These are phyloP conservation scores for Caenorhabditis briggsae DNA, from an alignment of 1,140 invertebrate species.

Conservation along the genomic window DNA sequence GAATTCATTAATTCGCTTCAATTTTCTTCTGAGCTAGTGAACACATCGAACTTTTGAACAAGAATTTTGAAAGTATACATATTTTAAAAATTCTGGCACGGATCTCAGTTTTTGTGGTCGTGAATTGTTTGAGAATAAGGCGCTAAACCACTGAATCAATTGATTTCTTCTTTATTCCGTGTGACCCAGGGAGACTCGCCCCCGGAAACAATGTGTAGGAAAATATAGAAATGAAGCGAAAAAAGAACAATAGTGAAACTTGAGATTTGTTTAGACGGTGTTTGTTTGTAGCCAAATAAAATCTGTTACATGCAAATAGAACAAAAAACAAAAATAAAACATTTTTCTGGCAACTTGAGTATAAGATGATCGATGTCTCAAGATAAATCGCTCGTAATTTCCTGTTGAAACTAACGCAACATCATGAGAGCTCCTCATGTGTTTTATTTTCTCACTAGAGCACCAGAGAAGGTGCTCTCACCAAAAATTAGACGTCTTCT, in stretches of 20 bases:
- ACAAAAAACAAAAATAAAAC: neutral
- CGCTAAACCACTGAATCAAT: neutral
- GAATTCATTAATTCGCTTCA: constrained; percentile 46
- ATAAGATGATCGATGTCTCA: no score
- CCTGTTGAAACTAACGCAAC: neutral
- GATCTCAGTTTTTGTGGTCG: neutral
- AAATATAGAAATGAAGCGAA: neutral
- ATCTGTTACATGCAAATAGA: neutral
- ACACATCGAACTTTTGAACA: neutral
- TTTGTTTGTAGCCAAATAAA: neutral
- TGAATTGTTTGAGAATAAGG: neutral
- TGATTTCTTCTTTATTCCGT: neutral
- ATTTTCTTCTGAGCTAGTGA: constrained; percentile 16
- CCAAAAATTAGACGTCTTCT: constrained; percentile 7
- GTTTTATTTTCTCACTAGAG: neutral
- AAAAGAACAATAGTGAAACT: constrained; percentile 24
- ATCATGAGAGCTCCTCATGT: constrained; percentile 21
- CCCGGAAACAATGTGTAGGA: neutral
- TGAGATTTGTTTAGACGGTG: neutral
- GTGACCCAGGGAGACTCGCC: neutral
- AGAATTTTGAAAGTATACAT: neutral
- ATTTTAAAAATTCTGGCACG: neutral
- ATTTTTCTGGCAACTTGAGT: no score
- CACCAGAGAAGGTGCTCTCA: constrained; percentile 15
- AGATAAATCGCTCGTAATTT: neutral